Evolutionary conservation across 2,888 invertebrate genomes (phyloP).

Genomic region (Pammene aurita): DNA sequence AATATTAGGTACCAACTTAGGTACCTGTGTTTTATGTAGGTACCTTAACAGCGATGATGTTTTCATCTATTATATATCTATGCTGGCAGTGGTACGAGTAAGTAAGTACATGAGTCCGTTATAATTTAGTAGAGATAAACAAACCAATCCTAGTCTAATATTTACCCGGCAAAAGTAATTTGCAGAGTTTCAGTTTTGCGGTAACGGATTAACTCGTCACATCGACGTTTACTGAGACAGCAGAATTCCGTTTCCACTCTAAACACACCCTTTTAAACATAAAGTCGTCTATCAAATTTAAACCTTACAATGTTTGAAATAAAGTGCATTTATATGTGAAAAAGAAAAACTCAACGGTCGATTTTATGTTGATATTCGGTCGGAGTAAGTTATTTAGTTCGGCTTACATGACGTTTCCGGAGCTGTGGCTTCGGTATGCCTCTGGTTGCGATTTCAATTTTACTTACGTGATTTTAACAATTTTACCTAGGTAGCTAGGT

Average conservation of each 20-base stretch:
- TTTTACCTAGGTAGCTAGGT: background rate
- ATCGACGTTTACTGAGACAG: constrained; percentile 66
- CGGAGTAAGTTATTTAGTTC: constrained; percentile 77
- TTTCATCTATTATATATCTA: too few relatives aligned
- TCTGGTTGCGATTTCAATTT: constrained; percentile 56
- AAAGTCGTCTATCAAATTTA: constrained; percentile 43
- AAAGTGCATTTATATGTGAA: constrained; percentile 48
- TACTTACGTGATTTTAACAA: constrained; percentile 45
- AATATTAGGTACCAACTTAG: too few relatives aligned
- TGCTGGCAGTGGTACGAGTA: background rate
- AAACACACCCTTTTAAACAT: constrained; percentile 38
- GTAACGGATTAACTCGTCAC: constrained; percentile 70
- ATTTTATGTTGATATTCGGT: constrained; percentile 51
- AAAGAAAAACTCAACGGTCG: constrained; percentile 44
- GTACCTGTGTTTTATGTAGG: too few relatives aligned
- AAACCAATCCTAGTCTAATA: constrained; percentile 42
- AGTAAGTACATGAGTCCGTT: background rate
- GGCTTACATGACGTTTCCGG: constrained; percentile 74
- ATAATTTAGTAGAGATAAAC: constrained; percentile 12
- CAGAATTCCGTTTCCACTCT: constrained; percentile 49
- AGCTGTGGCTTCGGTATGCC: constrained; percentile 60
- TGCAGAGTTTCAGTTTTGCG: constrained; percentile 72
- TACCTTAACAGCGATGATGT: too few relatives aligned
- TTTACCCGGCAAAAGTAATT: constrained; percentile 57
- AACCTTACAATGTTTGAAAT: constrained; percentile 43